Conservation (phyloP, 2,888 invertebrate species). For the Pseudoips prasinana region DNA sequence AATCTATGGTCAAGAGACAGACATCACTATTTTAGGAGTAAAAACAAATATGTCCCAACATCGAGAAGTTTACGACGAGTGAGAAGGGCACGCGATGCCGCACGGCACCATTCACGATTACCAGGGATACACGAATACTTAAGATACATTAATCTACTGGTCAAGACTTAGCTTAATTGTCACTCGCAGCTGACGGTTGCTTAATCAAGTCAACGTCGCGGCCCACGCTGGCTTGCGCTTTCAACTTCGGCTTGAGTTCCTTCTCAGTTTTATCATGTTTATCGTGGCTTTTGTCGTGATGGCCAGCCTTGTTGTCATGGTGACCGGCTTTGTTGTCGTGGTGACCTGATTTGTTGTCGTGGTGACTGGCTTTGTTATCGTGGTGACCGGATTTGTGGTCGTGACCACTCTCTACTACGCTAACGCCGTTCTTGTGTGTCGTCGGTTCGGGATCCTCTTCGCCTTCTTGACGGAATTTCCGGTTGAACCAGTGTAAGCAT, state of each 20-base stretch:
- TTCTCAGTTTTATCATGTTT: conserved; percentile 22
- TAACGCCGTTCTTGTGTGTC: conserved; percentile 73
- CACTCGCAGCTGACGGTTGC: conserved; percentile 69
- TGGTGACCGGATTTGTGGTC: conserved; percentile 30
- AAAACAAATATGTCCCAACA: conserved; percentile 15
- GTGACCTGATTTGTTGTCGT: conserved; percentile 24
- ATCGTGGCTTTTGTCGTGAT: conserved; percentile 5
- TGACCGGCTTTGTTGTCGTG: conserved; percentile 23
- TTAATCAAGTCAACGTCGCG: conserved; percentile 84
- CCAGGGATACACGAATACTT: conserved; percentile 38
- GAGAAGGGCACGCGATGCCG: too few species aligned
- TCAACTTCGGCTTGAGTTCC: conserved; percentile 57
- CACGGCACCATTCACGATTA: conserved; percentile 3
- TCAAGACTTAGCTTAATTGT: conserved; percentile 63
- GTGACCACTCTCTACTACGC: conserved; percentile 69
- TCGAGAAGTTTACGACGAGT: conserved; percentile 20
- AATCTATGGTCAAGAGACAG: conserved; percentile 17
- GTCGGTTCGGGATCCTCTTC: conserved; percentile 65
- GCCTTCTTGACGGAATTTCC: conserved; percentile 66
- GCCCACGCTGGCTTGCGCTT: conserved; percentile 69
- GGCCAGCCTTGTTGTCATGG: conserved; percentile 23
- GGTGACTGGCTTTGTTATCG: conserved; percentile 16
- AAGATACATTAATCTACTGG: conserved; percentile 31
- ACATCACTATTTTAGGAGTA: conserved; percentile 15
- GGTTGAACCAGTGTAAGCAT: conserved; percentile 84